Base-by-base conservation (phyloP, 1,140 invertebrate genomes). In the Drosophila melanica region DNA sequence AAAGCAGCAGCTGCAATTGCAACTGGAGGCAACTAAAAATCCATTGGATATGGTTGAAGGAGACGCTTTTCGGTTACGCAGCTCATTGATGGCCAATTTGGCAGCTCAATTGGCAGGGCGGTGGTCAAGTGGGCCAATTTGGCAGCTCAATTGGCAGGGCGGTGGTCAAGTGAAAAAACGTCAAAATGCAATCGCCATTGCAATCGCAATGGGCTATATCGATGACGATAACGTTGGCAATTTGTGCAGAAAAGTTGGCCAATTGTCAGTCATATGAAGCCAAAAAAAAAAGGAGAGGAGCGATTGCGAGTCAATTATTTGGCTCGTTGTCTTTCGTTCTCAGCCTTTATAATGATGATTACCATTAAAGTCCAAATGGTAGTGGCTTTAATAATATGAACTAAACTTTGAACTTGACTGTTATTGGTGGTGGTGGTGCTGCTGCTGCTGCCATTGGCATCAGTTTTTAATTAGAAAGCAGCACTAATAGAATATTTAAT, bases 401-500 rank as follows among this genome's bases (percentile, higher is more conserved):
- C 72, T 64, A 78, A 75, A 63, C 72, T 65, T 69, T 67, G 51
- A 44, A 65, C 39, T 75, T 65, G 63, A 42, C 54, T 70, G 55
- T 48, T 65, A 30, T 60, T 65, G 30, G n/a, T 50, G 48, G 37
- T 55, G 9, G 37, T 75, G 39, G 20, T 65, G 30, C 12, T 50
- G 48, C 37, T 55, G 9, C 42, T 75, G 39, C 33, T 74, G 63
- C 59, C 70, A 63, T 75, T 78, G 65, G 71, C 81, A 68, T 35
- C 41, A 16, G 39, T 51, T 81, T 79, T 89, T 87, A 87, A 89
- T 87, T 89, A 89, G 66, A 87, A 87, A 79, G 76, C 84, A 77
- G 58, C 72, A 71, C 79, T 87, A 87, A 87, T 89, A 87, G 82
- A 89, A 87, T 87, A 89, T 87, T 87, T 87, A 87, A 87, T 87